These are phyloP conservation scores for Atractosteus spatula DNA, from an alignment of 2,113 vertebrate genomes.

Conservation along the genomic window DNA sequence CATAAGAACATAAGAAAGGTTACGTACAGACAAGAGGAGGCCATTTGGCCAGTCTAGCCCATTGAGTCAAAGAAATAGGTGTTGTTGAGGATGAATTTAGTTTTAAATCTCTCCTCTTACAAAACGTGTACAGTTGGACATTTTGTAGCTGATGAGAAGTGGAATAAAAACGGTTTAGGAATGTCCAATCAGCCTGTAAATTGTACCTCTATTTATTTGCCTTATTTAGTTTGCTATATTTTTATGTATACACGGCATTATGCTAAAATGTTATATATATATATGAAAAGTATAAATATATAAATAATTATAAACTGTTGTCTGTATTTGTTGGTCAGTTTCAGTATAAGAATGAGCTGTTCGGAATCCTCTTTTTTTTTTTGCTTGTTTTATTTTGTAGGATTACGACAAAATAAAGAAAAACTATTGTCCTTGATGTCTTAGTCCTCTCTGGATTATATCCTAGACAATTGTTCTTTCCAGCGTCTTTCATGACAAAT, in stretches of 20 bases:
- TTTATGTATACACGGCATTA: slow-evolving; percentile 80
- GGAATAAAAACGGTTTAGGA: slow-evolving; percentile 62
- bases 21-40: too few relatives aligned
- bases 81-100: slow-evolving; percentile 49
- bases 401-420: slow-evolving; percentile 54
- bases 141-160: slow-evolving; percentile 67
- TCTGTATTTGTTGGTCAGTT: slow-evolving; percentile 57
- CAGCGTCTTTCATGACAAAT: too few relatives aligned
- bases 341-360: slow-evolving; percentile 49
- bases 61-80: slow-evolving; percentile 45
- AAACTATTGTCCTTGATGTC: slow-evolving; percentile 57
- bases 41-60: too few relatives aligned
- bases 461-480: too few relatives aligned
- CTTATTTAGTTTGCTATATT: slow-evolving; percentile 83
- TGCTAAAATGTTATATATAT: slow-evolving; percentile 55
- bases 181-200: slow-evolving; percentile 79
- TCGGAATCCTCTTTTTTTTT: slow-evolving; percentile 38
- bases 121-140: slow-evolving; percentile 70
- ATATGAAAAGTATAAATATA: slow-evolving; percentile 47
- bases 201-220: slow-evolving; percentile 89
- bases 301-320: slow-evolving; percentile 60
- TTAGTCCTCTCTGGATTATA: not conserved
- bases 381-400: slow-evolving; percentile 62
- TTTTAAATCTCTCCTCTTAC: slow-evolving; percentile 50
- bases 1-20: too few relatives aligned